Evolutionary conservation across 2,797 vertebrate species (phyloP).

Genomic region (Stomatorhinus walkeri): DNA sequence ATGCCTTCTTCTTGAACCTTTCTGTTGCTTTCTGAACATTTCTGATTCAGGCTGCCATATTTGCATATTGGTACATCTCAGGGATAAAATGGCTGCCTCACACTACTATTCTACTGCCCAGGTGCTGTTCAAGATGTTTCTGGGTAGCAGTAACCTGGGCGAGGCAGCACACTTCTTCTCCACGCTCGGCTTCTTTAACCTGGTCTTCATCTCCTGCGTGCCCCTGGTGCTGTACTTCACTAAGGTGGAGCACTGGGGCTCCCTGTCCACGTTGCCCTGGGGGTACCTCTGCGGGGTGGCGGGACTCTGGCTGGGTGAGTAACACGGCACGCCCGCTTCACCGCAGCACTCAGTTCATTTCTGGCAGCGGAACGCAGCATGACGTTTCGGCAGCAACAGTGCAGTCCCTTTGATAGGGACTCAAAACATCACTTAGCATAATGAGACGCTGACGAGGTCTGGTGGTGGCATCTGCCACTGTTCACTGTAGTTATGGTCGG

Average conservation of each 20-base stretch:
- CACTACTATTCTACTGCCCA: constrained; percentile 37
- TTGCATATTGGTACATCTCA: background rate
- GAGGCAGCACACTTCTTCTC: constrained; percentile 95
- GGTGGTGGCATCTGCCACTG: background rate
- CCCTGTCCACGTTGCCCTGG: constrained; percentile 88
- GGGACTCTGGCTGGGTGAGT: constrained; percentile 87
- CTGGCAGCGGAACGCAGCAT: background rate
- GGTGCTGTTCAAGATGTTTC: constrained; percentile 99
- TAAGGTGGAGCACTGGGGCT: constrained; percentile 92
- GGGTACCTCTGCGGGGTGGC: constrained; percentile 93
- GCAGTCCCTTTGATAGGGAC: background rate
- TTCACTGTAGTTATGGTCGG: background rate
- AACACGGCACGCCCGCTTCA: background rate
- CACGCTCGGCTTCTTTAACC: constrained; percentile 94
- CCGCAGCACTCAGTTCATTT: background rate
- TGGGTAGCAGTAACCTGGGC: constrained; percentile 90
- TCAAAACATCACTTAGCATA: background rate
- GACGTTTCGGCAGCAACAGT: background rate
- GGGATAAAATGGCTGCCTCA: background rate
- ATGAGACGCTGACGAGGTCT: background rate
- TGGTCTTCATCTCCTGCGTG: constrained; percentile 93
- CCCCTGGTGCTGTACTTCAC: constrained; percentile 93
- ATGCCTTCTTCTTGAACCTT: constrained; percentile 13
- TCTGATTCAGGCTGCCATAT: background rate
- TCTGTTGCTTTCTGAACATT: background rate